Evolutionary conservation across 2,888 invertebrate genomes (phyloP).

Genomic region (Diaphora mendica): DNA sequence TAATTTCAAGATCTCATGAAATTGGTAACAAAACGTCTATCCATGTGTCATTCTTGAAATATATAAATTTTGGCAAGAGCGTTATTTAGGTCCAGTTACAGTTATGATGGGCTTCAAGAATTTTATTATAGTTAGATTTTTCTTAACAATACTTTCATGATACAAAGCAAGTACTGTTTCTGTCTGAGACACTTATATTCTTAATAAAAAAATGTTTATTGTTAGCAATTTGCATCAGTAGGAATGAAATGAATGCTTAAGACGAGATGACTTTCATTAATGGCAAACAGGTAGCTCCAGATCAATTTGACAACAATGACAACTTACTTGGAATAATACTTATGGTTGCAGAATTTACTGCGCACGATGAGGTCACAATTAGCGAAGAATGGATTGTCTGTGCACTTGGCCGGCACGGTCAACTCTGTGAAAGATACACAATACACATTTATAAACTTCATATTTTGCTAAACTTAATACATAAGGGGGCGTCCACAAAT

Average conservation of each 20-base stretch:
- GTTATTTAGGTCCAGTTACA: neutral
- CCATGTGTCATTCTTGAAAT: too few species aligned
- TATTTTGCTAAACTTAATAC: neutral
- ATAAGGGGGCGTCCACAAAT: too few species aligned
- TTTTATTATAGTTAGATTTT: neutral
- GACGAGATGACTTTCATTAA: neutral
- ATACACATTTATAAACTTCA: neutral
- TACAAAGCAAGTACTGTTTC: neutral
- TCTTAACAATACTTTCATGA: neutral
- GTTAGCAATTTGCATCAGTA: too few species aligned
- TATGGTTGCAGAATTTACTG: constrained; percentile 94
- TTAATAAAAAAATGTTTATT: too few species aligned
- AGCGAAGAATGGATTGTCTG: constrained; percentile 95
- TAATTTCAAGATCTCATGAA: neutral
- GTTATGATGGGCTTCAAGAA: neutral
- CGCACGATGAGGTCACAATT: constrained; percentile 95
- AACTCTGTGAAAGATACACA: constrained; percentile 82
- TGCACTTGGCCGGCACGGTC: constrained; percentile 92
- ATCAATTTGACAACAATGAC: neutral
- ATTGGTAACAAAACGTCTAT: neutral
- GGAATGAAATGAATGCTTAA: too few species aligned
- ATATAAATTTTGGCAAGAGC: neutral
- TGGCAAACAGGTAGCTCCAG: neutral
- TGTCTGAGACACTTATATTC: neutral
- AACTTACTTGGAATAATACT: constrained; percentile 92